Base-by-base conservation (phyloP, 2,888 invertebrate genomes). In the Orthosia gothica region DNA sequence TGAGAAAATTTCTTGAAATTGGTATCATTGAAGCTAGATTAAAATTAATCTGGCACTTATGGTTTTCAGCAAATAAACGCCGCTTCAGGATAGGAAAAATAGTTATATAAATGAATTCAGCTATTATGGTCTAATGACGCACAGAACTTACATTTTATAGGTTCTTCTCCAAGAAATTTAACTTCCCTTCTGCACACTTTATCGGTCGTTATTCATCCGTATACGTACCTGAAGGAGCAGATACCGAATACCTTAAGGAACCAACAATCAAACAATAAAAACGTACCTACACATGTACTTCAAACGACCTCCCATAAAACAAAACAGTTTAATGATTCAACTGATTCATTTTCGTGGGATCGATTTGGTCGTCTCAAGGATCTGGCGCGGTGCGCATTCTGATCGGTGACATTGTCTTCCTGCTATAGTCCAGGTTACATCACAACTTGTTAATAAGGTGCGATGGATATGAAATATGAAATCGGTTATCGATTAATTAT, bases 401-500 rank as follows among this genome's bases (percentile, higher is more conserved):
- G 92, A 94, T 93, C 82, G 84, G 84, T 79, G 85, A 73, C 82
- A 81, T 86, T 63, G 66, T 72, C 87, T 88, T 89, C 93, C 92
- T 81, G 86, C 86, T 94, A 93, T 89, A 94, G 94, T 84, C 88
- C 88, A 91, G 89, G 93, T 96, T 95, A 95, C 95, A 94, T 95
- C 95, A 96, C 92, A 95, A 93, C 90, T 92, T 89, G 89, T 90
- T 92, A 91, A 90, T 93, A 94, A 92, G 93, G 92, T 80, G 86
- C 88, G 91, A 91, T 92, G 92, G 92, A 94, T 94, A 93, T 88
- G 92, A 95, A 95, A 95, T 96, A 95, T 95, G 95, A 95, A 95
- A 95, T 95, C 93, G 93, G 92, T 93, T 94, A 94, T 95, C 93
- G 91, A 89, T 94, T 95, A 94, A 96, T 96, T 96, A 96, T 95